These are phyloP conservation scores for Eupithecia dodoneata DNA, from an alignment of 2,888 invertebrate species.

Conservation along the genomic window DNA sequence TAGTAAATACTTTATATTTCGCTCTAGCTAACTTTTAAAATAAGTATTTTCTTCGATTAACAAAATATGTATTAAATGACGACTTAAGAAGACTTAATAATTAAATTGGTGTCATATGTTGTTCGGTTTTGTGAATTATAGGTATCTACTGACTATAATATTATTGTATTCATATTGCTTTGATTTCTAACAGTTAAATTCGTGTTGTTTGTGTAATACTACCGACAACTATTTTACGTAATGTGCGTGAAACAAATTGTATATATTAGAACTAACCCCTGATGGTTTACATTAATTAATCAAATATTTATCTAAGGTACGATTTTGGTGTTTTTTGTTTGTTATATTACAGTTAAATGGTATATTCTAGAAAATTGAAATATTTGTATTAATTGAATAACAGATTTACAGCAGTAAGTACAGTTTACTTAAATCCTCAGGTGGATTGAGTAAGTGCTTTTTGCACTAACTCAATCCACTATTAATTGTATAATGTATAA, in stretches of 20 bases:
- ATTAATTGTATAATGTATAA: neutral
- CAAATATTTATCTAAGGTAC: constrained; percentile 21
- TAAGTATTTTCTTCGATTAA: constrained; percentile 7
- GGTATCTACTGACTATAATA: constrained; percentile 14
- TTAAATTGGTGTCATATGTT: constrained; percentile 50
- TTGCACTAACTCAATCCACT: neutral
- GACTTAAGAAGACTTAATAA: constrained; percentile 34
- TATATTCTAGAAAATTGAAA: neutral
- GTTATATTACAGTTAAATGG: constrained; percentile 8
- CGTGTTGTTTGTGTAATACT: constrained; percentile 31
- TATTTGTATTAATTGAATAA: neutral
- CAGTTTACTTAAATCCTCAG: neutral
- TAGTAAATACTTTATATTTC: constrained; percentile 57
- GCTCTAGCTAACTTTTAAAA: constrained; percentile 65
- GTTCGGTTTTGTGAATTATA: constrained; percentile 15
- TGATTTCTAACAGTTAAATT: constrained; percentile 37
- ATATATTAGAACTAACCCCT: constrained; percentile 27
- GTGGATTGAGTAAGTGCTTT: neutral
- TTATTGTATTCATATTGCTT: constrained; percentile 39
- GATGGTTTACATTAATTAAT: constrained; percentile 14
- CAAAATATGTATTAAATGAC: constrained; percentile 41
- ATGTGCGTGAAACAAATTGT: constrained; percentile 29
- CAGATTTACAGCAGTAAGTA: neutral
- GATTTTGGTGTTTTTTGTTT: constrained; percentile 31
- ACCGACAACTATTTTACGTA: constrained; percentile 24